Evolutionary conservation across 1,140 invertebrate species (phyloP), one percentile per base, ranked within the genome.

Genomic region (Latrodectus geometricus): DNA sequence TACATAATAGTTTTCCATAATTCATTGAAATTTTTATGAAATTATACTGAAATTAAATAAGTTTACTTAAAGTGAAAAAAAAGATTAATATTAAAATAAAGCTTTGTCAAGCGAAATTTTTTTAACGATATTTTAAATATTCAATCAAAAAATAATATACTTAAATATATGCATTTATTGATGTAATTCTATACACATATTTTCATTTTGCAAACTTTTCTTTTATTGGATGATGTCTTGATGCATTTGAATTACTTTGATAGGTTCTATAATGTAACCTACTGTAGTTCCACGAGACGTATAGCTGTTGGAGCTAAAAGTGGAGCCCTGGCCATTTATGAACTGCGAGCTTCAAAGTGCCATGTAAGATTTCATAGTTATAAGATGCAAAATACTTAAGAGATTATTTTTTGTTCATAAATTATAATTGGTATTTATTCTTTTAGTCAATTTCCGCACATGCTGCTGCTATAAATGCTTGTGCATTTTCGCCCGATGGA

Each of bases 401-500:
- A 69, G 1, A 69, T 20, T 69, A 69, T 69, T 69, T 69, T 15
- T 69, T 20, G 21, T 11, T 9, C 4, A 2, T 69, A 20, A 8
- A 69, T 69, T 23, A 4, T 69, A 15, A n/a, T 11, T 69, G 12
- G 12, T 69, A 8, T 21, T 69, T 20, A 20, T 61, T 70, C 5
- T 70, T 91, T 50, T 89, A 98, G 93, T 95, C 95, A 72, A 96
- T 99, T 88, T 93, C 95, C 48, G 97, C 97, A 0, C 98, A 99
- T 92, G 90, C 90, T 52, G 93, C 95, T 23, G 93, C 97, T 4
- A 95, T 99, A 8, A 98, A 97, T 15, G 97, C 97, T 0, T 94
- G 96, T 89, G 95, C 96, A 54, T 99, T 99, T 92, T 98, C 97
- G 88, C 96, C 97, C 2, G 98, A 99, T 92, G 98, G 98, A 52